These are phyloP conservation scores for Candidula unifasciata DNA, from an alignment of 2,888 invertebrate species.

Conservation along the genomic window DNA sequence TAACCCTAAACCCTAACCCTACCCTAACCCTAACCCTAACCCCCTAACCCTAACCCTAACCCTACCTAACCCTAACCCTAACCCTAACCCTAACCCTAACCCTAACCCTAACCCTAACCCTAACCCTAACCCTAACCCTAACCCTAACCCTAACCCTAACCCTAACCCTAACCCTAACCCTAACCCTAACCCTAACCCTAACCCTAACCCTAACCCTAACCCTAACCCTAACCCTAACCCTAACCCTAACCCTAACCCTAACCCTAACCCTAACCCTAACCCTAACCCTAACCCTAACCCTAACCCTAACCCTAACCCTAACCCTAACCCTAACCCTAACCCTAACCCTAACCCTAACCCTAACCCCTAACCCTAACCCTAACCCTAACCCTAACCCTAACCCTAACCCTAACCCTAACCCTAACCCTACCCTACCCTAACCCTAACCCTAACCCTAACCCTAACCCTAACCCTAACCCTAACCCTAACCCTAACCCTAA, in stretches of 20 bases:
- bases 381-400: constrained; percentile 13
- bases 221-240: constrained; percentile 4
- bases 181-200: constrained; percentile 35
- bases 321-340: not conserved
- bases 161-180: constrained; percentile 24
- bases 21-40: not conserved
- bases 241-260: not conserved
- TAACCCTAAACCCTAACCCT: constrained; percentile 6
- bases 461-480: not conserved
- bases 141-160: not conserved
- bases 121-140: too few relatives aligned
- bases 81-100: constrained; percentile 24
- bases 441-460: constrained; percentile 5
- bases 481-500: not conserved
- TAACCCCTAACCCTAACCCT: constrained; percentile 1
- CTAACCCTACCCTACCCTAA: constrained; percentile 25
- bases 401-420: constrained; percentile 35
- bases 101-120: not conserved
- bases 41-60: constrained; percentile 19
- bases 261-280: not conserved
- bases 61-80: constrained; percentile 27
- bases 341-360: constrained; percentile 17
- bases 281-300: constrained; percentile 1
- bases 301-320: not conserved
- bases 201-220: constrained; percentile 32